Conservation (phyloP, 2,888 invertebrate genomes). For the Rutpela maculata region DNA sequence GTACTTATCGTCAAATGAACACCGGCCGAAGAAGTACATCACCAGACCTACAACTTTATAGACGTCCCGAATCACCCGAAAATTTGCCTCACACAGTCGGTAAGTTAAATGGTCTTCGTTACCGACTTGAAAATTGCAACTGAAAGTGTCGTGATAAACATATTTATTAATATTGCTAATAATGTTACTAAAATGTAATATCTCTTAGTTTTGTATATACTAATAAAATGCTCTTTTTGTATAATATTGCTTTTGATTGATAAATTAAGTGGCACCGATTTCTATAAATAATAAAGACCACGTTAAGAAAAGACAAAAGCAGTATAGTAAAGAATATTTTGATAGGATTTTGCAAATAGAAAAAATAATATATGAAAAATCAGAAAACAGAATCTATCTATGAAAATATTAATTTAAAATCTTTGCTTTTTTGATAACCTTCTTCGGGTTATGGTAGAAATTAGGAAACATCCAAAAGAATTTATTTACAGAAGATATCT, state of each 20-base stretch:
- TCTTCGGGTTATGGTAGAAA: no score
- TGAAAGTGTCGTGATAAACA: conserved; percentile 41
- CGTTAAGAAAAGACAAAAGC: no score
- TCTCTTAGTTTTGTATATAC: conserved; percentile 9
- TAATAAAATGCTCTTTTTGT: conserved; percentile 14
- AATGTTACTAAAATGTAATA: conserved; percentile 40
- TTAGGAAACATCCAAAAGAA: no score
- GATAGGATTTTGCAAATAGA: no score
- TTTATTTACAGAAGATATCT: no score
- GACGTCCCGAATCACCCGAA: conserved; percentile 67
- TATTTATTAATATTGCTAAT: conserved; percentile 21
- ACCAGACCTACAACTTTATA: conserved; percentile 67
- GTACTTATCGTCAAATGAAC: conserved; percentile 73
- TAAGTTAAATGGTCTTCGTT: conserved; percentile 68
- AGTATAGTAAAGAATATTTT: no score
- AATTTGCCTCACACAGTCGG: conserved; percentile 59
- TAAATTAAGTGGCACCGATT: not conserved
- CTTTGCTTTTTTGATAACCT: no score
- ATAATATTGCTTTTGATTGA: conserved; percentile 43
- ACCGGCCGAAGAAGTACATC: conserved; percentile 65
- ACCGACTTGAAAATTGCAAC: conserved; percentile 60
- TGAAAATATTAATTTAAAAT: no score
- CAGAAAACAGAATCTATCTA: no score
- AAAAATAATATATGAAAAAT: no score
- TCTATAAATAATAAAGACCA: not conserved